Evolutionary conservation across 2,888 invertebrate species (phyloP), one percentile per base, ranked within the genome.

Genomic region (Nesidiocoris tenuis): DNA sequence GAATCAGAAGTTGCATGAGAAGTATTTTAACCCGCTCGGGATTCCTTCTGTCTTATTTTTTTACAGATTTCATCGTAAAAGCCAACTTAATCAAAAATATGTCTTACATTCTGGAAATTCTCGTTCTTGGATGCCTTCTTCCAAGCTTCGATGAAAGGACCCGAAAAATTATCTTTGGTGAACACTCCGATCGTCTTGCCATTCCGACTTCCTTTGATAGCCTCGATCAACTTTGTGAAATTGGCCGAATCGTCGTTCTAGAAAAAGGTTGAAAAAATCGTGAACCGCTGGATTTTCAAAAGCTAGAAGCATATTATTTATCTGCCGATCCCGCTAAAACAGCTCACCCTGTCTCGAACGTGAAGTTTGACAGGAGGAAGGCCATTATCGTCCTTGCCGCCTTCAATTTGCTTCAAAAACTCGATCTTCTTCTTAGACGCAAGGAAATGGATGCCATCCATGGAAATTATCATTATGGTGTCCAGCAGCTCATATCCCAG

Each of bases 391-490:
- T 94, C 95, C 83, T 92, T 94, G 19, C 88, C 88, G 82, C 89
- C 91, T 83, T 96, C 95, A 61, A 95, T 90, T 83, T 95, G 94
- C 81, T 93, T 90, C 68, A 99, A 86, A 84, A 98, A 99, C 81
- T 98, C 98, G 79, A 97, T 95, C 84, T 99, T 99, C 86, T 98
- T 98, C 84, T 96, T 98, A 82, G 97, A 97, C 0, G 97, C 95
- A 76, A 99, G 86, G 82, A 99, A 95, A 82, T 91, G 90, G 79
- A 98, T 91, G 56, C 89, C 89, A 61, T 92, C 89, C 80, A 94
- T 91, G 57, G 95, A 91, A 78, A 99, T 87, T 5, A 98, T 90
- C 86, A 96, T 93, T 74, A 98, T 90, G 0, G 97, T 98, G 83
- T 99, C 99, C 0, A 96, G 93, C 70, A 99, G 86, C 83, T 98